Evolutionary conservation across 1,140 invertebrate genomes (phyloP).

Genomic region (Hermatobates lingyangjiaoensis): DNA sequence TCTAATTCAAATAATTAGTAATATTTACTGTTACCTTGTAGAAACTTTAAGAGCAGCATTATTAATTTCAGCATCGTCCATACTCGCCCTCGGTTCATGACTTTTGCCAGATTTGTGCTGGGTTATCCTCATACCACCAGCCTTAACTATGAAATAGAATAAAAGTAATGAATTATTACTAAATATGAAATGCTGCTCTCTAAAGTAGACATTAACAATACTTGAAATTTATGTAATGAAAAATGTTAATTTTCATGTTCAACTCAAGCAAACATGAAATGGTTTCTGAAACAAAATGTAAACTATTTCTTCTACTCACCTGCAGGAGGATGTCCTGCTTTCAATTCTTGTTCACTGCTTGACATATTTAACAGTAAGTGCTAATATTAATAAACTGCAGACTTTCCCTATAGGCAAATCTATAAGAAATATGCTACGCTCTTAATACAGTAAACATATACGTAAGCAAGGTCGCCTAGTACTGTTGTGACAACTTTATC

Average conservation of each 20-base stretch:
- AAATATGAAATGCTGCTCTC: neutral
- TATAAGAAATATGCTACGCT: too few relatives aligned
- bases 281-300: neutral
- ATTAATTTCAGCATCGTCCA: conserved; percentile 19
- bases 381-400: too few relatives aligned
- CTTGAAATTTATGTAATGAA: neutral
- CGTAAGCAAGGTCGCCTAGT: too few relatives aligned
- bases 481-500: too few relatives aligned
- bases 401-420: too few relatives aligned
- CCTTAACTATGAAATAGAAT: conserved; percentile 47
- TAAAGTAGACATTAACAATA: neutral
- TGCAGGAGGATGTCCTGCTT: conserved; percentile 67
- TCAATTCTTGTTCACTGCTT: conserved; percentile 42
- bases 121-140: conserved; percentile 77
- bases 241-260: neutral
- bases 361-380: too few relatives aligned
- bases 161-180: neutral
- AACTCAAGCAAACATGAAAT: neutral
- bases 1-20: too few relatives aligned
- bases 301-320: conserved; percentile 30
- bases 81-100: conserved; percentile 29
- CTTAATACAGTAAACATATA: too few relatives aligned
- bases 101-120: conserved; percentile 50
- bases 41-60: conserved; percentile 27
- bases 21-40: conserved; percentile 21